Base-by-base conservation (phyloP, 2,797 vertebrate genomes). In the Galagoides demidoff region DNA sequence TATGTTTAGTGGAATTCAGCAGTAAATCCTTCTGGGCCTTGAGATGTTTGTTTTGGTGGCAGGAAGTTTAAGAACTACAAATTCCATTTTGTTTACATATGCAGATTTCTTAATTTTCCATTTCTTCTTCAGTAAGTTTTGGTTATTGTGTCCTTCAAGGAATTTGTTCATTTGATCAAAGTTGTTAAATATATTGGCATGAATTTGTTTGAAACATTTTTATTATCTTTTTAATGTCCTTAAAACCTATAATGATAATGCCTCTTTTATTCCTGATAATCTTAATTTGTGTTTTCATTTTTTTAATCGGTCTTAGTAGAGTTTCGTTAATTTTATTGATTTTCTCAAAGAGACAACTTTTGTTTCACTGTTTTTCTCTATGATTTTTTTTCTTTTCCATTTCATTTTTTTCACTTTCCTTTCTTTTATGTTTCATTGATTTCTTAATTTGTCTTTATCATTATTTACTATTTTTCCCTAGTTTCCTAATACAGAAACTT, bases 191-290 rank as follows among this genome's bases (percentile, higher is more conserved):
- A 6, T 79, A 6, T 90, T 77, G 19, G 34, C 29, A 73, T 89
- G 81, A 81, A 81, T 85, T 59, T 95, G 45, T 74, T 94, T n/a
- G 84, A 81, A 84, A 74, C 85, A 81, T 71, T 78, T 79, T 81
- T 70, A 5, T 82, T 84, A 29, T 76, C 49, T 7, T 78, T 89
- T 55, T 22, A 89, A 34, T 89, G 29, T 73, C 79, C 77, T 92
- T 95, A 78, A 57, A 14, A 79, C 9, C 43, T 66, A 2, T 55
- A 11, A 9, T 59, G 7, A 83, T 82, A 14, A 31, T 39, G 4
- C 1, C 14, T 49, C 37, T 4, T 94, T 82, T 34, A 66, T 49
- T 91, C 20, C 52, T 70, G 16, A 55, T 49, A 45, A 64, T 85
- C 34, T 73, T 83, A 49, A 76, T 76, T 88, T 88, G 20, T 87